A percentile compares a stretch with the other conserved stretches of the same genome.
phyloP scores from a whole-genome alignment of 30 jellyfish, hydroid and myxozoan species.

The Catostylus mosaicus region DNA sequence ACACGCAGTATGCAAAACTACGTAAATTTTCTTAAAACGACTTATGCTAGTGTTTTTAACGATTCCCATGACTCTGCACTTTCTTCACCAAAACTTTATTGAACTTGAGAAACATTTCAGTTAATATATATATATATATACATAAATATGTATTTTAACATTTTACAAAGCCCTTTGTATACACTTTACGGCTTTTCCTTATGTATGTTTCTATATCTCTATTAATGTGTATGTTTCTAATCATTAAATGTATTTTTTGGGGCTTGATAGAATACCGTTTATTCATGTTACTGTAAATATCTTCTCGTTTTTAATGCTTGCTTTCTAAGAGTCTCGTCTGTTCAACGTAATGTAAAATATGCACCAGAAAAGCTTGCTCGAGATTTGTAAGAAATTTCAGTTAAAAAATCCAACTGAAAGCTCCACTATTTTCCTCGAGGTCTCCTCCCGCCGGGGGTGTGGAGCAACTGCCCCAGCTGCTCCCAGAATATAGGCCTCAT shows the following conservation, averaged over 20 bases:
- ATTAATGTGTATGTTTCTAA: neutral
- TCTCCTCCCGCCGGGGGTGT: too few species aligned
- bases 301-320: neutral
- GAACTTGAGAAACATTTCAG: neutral
- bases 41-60: slow-evolving; percentile 92
- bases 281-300: neutral
- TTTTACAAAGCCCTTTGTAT: neutral
- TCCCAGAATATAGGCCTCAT: too few species aligned
- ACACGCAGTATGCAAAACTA: slow-evolving; percentile 98
- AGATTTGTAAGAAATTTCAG: too few species aligned
- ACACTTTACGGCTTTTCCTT: neutral
- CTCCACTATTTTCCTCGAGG: too few species aligned
- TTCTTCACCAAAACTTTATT: slow-evolving; percentile 58
- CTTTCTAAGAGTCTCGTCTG: too few species aligned
- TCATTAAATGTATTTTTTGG: neutral
- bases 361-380: too few species aligned
- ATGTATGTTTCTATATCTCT: too few species aligned
- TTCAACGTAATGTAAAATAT: too few species aligned
- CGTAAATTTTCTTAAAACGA: slow-evolving; percentile 88
- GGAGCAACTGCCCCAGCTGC: too few species aligned
- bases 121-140: neutral
- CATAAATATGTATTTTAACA: too few species aligned
- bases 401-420: too few species aligned
- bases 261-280: neutral
- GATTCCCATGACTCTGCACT: slow-evolving; percentile 73